These are phyloP conservation scores for Condylura cristata DNA, from an alignment of 2,113 vertebrate species.

Conservation along the genomic window DNA sequence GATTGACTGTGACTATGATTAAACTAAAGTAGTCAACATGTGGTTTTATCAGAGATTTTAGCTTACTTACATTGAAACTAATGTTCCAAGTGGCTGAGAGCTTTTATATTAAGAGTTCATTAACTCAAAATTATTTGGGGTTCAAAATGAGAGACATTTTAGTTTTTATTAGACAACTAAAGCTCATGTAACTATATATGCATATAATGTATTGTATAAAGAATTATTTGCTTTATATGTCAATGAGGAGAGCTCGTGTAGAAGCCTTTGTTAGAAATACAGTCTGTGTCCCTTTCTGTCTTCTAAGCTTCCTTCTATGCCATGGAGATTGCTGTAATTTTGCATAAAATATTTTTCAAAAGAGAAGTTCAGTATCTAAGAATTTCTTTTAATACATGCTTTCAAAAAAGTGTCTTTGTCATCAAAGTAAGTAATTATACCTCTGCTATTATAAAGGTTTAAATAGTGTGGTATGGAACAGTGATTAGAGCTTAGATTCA, in stretches of 20 bases:
- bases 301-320: background rate
- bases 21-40: background rate
- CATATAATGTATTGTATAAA: too few species aligned
- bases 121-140: background rate
- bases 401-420: background rate
- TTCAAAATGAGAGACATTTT: background rate
- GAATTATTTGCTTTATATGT: background rate
- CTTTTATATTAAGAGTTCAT: background rate
- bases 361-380: background rate
- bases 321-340: background rate
- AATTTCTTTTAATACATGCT: background rate
- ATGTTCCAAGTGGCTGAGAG: background rate
- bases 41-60: slow-evolving; percentile 14
- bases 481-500: background rate
- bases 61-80: background rate
- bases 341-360: background rate
- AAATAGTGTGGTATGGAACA: background rate
- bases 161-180: background rate
- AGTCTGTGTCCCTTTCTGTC: background rate
- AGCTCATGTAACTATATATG: background rate
- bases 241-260: background rate
- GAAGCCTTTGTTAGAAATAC: background rate
- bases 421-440: background rate
- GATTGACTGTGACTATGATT: background rate
- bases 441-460: background rate